Percentiles rank a stretch among this genome's conserved stretches.
Conservation (phyloP, 2,888 invertebrate genomes). For the Abrostola tripartita region DNA sequence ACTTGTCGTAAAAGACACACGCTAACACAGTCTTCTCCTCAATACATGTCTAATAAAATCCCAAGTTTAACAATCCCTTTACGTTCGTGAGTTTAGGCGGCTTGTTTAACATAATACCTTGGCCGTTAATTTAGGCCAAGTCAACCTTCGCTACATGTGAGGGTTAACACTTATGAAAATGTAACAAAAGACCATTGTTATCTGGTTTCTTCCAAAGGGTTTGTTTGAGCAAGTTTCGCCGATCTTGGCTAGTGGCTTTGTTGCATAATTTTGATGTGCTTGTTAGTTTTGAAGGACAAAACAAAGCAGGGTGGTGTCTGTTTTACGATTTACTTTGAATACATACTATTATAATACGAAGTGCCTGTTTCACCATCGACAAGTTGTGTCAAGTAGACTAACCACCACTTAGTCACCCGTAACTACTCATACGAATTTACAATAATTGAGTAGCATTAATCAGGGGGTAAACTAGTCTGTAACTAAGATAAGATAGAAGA, state of each 20-base stretch:
- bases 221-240: constrained; percentile 38
- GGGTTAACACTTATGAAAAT: constrained; percentile 60
- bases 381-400: too few relatives aligned
- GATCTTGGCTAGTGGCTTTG: constrained; percentile 38
- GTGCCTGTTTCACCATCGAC: too few relatives aligned
- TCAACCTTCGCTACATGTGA: constrained; percentile 48
- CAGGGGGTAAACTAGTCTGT: too few relatives aligned
- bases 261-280: constrained; percentile 37
- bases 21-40: constrained; percentile 14
- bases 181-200: constrained; percentile 60
- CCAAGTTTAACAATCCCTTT: constrained; percentile 48
- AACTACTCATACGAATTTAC: too few relatives aligned
- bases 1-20: constrained; percentile 30
- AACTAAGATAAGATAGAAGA: too few relatives aligned
- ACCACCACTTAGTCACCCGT: too few relatives aligned
- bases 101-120: constrained; percentile 58
- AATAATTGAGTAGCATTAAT: too few relatives aligned
- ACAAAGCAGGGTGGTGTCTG: not conserved
- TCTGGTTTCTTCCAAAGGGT: constrained; percentile 46
- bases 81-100: constrained; percentile 35
- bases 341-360: too few relatives aligned
- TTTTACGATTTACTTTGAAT: constrained; percentile 1
- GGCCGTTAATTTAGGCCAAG: constrained; percentile 53
- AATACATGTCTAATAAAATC: constrained; percentile 54
- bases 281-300: constrained; percentile 20